phyloP scores from a whole-genome alignment of 2,888 invertebrate species.

The Agrochola macilenta region DNA sequence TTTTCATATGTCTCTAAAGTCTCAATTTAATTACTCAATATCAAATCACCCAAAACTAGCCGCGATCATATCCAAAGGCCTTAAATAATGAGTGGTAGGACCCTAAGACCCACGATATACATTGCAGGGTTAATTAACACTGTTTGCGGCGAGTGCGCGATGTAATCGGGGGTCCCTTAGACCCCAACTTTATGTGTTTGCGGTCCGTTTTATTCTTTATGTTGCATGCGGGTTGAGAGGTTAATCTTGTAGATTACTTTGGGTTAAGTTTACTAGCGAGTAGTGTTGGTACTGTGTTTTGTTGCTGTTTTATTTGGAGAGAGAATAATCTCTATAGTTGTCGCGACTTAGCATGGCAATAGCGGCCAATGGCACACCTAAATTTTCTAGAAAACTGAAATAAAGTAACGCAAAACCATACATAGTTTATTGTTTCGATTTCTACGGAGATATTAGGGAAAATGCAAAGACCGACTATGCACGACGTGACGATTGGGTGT shows the following conservation, averaged over 20 bases:
- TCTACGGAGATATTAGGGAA: neutral
- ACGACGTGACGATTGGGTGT: too few species aligned
- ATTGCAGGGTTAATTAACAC: conserved; percentile 63
- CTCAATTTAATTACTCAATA: conserved; percentile 32
- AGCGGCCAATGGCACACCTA: too few species aligned
- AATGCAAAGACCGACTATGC: too few species aligned
- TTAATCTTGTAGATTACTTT: conserved; percentile 56
- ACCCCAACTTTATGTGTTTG: conserved; percentile 58
- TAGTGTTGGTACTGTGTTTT: conserved; percentile 2
- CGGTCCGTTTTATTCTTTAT: conserved; percentile 57
- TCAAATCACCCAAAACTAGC: conserved; percentile 20
- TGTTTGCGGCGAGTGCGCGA: conserved; percentile 53
- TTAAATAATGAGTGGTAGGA: conserved; percentile 56
- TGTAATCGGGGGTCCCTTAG: conserved; percentile 49
- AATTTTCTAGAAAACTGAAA: too few species aligned
- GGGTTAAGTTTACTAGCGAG: conserved; percentile 40
- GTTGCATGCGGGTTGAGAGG: conserved; percentile 33
- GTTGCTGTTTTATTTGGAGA: conserved; percentile 34
- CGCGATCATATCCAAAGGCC: conserved; percentile 62
- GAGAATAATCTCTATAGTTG: neutral
- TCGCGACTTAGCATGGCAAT: too few species aligned
- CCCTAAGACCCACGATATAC: conserved; percentile 50
- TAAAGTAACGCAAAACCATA: too few species aligned
- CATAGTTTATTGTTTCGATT: neutral
- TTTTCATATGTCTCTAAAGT: too few species aligned